Evolutionary conservation across 2,888 invertebrate genomes (phyloP).

Genomic region (Pemphredon lugubris): DNA sequence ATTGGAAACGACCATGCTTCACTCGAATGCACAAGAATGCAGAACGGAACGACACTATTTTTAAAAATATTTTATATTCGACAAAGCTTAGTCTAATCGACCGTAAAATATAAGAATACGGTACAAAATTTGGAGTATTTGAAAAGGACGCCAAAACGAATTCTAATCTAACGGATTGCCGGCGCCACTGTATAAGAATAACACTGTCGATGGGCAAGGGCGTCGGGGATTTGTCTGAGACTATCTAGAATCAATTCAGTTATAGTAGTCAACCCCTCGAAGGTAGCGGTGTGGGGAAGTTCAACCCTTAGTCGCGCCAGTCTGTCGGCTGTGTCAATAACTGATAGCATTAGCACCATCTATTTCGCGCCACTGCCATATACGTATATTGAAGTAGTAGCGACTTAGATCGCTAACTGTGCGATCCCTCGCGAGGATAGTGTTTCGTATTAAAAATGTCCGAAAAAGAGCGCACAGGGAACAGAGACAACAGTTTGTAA

Average conservation of each 20-base stretch:
- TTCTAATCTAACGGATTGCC: too few relatives aligned
- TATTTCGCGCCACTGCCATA: constrained; percentile 60
- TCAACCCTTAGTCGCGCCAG: constrained; percentile 59
- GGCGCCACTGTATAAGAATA: constrained; percentile 67
- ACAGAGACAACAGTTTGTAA: background rate
- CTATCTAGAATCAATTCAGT: constrained; percentile 77
- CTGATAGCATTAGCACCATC: constrained; percentile 71
- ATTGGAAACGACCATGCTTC: too few relatives aligned
- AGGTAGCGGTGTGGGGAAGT: constrained; percentile 43
- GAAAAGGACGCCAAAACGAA: constrained; percentile 21
- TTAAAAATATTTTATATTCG: too few relatives aligned
- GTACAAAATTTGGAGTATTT: too few relatives aligned
- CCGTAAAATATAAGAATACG: too few relatives aligned
- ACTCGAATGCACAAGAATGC: too few relatives aligned
- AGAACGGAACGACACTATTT: too few relatives aligned
- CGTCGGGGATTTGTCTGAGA: constrained; percentile 72
- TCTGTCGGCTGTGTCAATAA: constrained; percentile 75
- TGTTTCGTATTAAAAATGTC: background rate
- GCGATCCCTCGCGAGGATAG: background rate
- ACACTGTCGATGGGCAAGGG: constrained; percentile 59
- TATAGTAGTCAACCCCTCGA: constrained; percentile 63
- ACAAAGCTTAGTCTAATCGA: too few relatives aligned
- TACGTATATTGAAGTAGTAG: constrained; percentile 52
- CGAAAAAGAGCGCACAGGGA: background rate
- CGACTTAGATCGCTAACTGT: constrained; percentile 23